Evolutionary conservation across 1,140 invertebrate species (phyloP).

Genomic region (Drosophila willistoni): DNA sequence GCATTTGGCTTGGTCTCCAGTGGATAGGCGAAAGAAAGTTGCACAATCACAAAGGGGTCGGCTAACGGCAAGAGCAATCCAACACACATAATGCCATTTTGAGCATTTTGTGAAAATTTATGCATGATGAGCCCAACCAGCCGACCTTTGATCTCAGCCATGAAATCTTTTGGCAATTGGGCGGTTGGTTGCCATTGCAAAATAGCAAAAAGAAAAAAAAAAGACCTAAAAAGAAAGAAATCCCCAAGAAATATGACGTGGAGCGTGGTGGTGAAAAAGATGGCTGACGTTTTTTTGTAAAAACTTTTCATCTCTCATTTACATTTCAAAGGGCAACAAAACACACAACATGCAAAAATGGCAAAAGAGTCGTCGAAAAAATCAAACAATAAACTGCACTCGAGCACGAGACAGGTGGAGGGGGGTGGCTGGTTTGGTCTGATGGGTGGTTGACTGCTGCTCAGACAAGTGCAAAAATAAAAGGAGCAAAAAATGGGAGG

Average conservation of each 20-base stretch:
- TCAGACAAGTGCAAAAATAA: constrained; percentile 21
- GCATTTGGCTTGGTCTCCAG: constrained; percentile 1
- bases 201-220: neutral
- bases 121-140: constrained; percentile 44
- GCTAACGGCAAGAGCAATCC: constrained; percentile 2
- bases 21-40: constrained; percentile 49
- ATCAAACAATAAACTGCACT: constrained; percentile 81
- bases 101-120: constrained; percentile 52
- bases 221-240: too few relatives aligned
- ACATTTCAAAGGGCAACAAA: constrained; percentile 68
- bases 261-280: constrained; percentile 45
- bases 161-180: constrained; percentile 50
- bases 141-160: constrained; percentile 60
- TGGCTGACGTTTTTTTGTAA: constrained; percentile 61
- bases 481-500: neutral
- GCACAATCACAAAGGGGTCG: constrained; percentile 67
- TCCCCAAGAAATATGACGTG: neutral
- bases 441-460: neutral
- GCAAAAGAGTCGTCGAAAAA: constrained; percentile 60
- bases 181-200: constrained; percentile 53
- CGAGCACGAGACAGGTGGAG: constrained; percentile 55
- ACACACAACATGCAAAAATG: constrained; percentile 55
- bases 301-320: constrained; percentile 65
- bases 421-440: neutral
- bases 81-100: constrained; percentile 40